A percentile compares a stretch with the other conserved stretches of the same genome.
Conservation (phyloP, 2,797 vertebrate species). For the Coluber constrictor region DNA sequence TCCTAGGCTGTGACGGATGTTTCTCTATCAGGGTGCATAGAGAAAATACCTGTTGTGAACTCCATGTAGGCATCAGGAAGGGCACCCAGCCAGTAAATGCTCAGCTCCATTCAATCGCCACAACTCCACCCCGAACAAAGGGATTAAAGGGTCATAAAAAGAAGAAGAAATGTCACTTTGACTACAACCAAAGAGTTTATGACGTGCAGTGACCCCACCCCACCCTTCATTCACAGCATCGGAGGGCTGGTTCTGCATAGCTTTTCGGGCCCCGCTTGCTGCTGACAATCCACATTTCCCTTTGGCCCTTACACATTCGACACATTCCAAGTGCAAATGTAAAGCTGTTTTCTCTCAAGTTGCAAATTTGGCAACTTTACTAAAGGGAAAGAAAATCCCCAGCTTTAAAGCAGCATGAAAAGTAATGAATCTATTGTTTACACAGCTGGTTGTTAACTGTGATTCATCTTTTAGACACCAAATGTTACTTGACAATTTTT, state of each 20-base stretch:
- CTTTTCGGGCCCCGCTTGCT: neutral
- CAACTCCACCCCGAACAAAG: neutral
- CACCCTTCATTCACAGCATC: neutral
- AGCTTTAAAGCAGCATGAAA: constrained; percentile 5
- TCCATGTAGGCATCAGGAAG: neutral
- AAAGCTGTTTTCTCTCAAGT: constrained; percentile 15
- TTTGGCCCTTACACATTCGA: neutral
- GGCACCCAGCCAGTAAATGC: neutral
- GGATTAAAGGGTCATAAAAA: neutral
- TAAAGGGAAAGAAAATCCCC: constrained; percentile 26
- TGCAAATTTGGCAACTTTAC: constrained; percentile 7
- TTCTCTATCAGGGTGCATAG: no score
- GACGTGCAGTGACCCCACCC: neutral
- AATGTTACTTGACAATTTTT: constrained; percentile 37
- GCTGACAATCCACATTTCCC: neutral
- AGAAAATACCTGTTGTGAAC: neutral
- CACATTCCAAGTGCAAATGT: neutral
- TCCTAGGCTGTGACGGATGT: neutral
- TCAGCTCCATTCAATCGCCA: neutral
- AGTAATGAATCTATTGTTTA: constrained; percentile 7
- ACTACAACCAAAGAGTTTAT: neutral
- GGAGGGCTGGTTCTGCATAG: neutral
- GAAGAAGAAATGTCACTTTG: neutral
- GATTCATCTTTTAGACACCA: constrained; percentile 10
- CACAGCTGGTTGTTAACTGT: constrained; percentile 33